A percentile compares a stretch with the other conserved stretches of the same genome.
These are phyloP conservation scores for Ornithoptera alexandrae DNA, from an alignment of 2,888 invertebrate genomes.

Conservation along the genomic window DNA sequence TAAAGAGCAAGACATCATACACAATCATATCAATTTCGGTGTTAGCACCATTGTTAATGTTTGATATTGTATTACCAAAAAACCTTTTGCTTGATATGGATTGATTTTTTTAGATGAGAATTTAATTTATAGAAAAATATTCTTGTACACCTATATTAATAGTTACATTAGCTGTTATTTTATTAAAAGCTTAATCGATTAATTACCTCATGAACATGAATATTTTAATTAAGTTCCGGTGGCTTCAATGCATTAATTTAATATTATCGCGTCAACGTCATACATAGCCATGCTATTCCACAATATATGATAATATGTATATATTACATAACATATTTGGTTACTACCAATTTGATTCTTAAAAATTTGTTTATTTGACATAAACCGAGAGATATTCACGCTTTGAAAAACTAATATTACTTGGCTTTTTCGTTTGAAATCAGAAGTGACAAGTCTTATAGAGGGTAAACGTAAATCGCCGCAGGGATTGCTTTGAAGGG, in stretches of 20 bases:
- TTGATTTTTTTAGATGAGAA: no score
- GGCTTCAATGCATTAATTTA: slow-evolving; percentile 1
- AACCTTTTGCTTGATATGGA: neutral
- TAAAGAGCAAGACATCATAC: neutral
- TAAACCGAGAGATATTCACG: no score
- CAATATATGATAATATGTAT: neutral
- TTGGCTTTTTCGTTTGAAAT: no score
- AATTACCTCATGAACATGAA: slow-evolving; percentile 2
- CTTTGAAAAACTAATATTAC: no score
- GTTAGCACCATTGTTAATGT: neutral
- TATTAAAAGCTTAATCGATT: neutral
- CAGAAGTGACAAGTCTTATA: no score
- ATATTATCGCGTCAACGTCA: neutral
- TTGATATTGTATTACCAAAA: neutral
- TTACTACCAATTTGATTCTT: neutral
- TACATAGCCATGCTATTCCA: neutral
- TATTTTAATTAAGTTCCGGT: slow-evolving; percentile 16
- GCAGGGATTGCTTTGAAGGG: no score
- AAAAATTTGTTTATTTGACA: no score
- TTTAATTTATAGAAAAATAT: no score
- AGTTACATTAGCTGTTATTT: neutral
- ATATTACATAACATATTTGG: neutral
- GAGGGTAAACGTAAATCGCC: no score
- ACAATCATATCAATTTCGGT: neutral
- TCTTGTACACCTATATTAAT: no score